These are phyloP conservation scores for Orestias chungarensis DNA, from an alignment of 2,797 vertebrate genomes.

Conservation along the genomic window DNA sequence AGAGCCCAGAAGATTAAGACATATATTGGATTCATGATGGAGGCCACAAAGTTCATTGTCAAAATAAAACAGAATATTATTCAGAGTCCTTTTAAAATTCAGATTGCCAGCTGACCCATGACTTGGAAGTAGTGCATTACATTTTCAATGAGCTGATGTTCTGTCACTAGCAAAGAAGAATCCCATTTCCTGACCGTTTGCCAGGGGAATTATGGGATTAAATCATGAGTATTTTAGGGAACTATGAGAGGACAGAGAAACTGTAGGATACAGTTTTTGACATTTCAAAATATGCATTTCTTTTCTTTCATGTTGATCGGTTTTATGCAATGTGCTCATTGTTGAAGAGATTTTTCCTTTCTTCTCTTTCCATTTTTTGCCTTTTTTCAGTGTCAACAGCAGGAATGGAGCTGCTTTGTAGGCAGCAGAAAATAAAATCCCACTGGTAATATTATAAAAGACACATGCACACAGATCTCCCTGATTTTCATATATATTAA, in stretches of 20 bases:
- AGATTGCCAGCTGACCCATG: slow-evolving; percentile 99
- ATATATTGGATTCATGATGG: slow-evolving; percentile 99
- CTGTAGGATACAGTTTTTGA: slow-evolving; percentile 32
- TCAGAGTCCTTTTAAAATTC: slow-evolving; percentile 99
- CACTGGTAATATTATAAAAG: slow-evolving; percentile 87
- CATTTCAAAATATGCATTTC: slow-evolving; percentile 38
- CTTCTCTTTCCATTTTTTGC: not conserved
- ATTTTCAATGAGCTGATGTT: slow-evolving; percentile 97
- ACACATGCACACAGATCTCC: slow-evolving; percentile 86
- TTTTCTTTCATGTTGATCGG: slow-evolving; percentile 16
- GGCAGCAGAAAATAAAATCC: slow-evolving; percentile 89
- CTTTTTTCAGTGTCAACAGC: slow-evolving; percentile 13
- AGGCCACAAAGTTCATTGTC: slow-evolving; percentile 99
- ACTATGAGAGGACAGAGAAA: slow-evolving; percentile 48
- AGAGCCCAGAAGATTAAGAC: slow-evolving; percentile 99
- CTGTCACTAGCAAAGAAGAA: slow-evolving; percentile 81
- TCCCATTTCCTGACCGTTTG: slow-evolving; percentile 79
- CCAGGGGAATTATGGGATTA: slow-evolving; percentile 82
- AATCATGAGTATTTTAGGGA: slow-evolving; percentile 61
- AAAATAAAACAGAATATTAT: slow-evolving; percentile 99
- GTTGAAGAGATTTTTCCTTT: slow-evolving; percentile 34
- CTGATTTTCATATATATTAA: slow-evolving; percentile 99
- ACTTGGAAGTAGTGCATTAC: slow-evolving; percentile 98
- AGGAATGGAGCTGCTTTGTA: slow-evolving; percentile 71
- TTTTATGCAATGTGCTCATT: slow-evolving; percentile 34